Conservation (phyloP, 1,140 invertebrate species). For the Diachasmimorpha longicaudata region DNA sequence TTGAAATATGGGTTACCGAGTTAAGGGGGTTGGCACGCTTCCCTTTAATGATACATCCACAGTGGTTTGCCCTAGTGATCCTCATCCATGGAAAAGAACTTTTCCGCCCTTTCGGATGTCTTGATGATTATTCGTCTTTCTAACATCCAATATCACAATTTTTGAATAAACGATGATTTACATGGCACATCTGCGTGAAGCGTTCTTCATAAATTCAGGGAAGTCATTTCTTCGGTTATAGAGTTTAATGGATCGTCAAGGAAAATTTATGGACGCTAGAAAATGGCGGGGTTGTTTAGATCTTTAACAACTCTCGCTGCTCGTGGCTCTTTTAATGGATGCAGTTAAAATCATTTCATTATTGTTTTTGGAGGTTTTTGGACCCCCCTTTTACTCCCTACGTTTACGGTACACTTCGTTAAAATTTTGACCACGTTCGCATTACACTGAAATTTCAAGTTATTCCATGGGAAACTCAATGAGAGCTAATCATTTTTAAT, state of each 20-base stretch:
- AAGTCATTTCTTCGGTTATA: not conserved
- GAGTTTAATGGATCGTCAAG: not conserved
- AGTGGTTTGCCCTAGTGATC: conserved; percentile 10
- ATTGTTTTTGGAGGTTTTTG: too few relatives aligned
- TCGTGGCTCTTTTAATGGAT: too few relatives aligned
- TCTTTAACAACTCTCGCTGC: not conserved
- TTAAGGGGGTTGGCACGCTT: conserved; percentile 47
- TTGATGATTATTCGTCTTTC: not conserved
- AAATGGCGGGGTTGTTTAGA: not conserved
- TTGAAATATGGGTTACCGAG: conserved; percentile 61
- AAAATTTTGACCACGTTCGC: too few relatives aligned
- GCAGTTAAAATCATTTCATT: too few relatives aligned
- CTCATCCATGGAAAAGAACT: not conserved
- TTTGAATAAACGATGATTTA: not conserved
- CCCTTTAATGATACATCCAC: conserved; percentile 50
- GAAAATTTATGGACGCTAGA: not conserved
- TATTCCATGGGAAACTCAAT: too few relatives aligned
- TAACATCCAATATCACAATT: not conserved
- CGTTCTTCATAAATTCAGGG: not conserved
- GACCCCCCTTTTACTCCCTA: too few relatives aligned
- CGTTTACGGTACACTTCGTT: too few relatives aligned
- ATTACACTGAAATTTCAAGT: too few relatives aligned
- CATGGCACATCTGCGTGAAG: not conserved
- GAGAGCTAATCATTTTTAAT: too few relatives aligned
- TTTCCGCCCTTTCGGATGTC: not conserved